Evolutionary conservation across 2,888 invertebrate genomes (phyloP), one percentile per base, ranked within the genome.

Genomic region (Tuta absoluta): DNA sequence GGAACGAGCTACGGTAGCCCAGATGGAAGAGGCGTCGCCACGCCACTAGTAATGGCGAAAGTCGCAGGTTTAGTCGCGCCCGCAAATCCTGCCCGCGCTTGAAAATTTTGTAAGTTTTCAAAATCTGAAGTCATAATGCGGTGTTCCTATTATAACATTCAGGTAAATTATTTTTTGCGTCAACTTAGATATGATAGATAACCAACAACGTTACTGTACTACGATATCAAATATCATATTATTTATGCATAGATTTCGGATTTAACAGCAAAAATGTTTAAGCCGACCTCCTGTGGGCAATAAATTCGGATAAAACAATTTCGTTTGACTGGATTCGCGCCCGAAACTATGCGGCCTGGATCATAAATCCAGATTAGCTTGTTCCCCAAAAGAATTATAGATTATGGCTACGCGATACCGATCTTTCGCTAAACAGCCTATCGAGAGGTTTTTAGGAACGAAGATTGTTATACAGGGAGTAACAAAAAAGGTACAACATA

Each of bases 241-340:
- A 71, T 79, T 72, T 77, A 77, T 75, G 79, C 75, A 78, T 74
- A 69, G 66, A 68, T 75, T 79, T 80, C 78, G 77, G 74, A 83
- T 81, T 82, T 80, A 68, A 68, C 77, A 73, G 73, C 75, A 76
- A 79, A 82, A 82, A 83, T 82, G 79, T 85, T 82, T 80, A 84
- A 85, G 80, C 82, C 73, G 75, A 72, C 79, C 85, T 81, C 81
- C 74, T 78, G 85, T 73, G 83, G 80, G 82, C 75, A 72, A 87
- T 89, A 87, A 87, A 88, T 89, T 86, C 77, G 81, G 84, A 86
- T 87, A 81, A 87, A 88, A 88, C 88, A 87, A 89, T 88, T 88
- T 85, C 84, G 82, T 81, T 81, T 77, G 82, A 80, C 81, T 80
- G 79, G 74, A 80, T 83, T 81, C 83, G 81, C 80, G 78, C 76